Evolutionary conservation across 1,140 invertebrate genomes (phyloP).

Genomic region (Mizuhopecten yessoensis): DNA sequence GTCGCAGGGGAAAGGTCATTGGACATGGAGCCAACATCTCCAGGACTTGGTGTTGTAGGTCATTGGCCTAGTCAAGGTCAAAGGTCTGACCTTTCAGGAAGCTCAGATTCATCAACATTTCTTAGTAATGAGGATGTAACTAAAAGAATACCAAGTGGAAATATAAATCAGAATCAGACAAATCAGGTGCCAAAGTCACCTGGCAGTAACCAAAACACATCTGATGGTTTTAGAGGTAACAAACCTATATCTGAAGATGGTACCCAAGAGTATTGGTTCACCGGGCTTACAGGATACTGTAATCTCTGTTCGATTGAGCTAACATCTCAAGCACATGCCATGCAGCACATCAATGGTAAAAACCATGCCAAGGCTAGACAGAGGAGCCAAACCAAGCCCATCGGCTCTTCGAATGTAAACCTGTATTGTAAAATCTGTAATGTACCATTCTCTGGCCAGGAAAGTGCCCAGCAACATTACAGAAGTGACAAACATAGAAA

Average conservation of each 20-base stretch:
- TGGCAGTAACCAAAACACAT: neutral
- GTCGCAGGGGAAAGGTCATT: neutral
- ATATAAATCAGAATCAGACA: neutral
- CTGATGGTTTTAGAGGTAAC: too few species aligned
- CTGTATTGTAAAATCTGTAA: slow-evolving; percentile 72
- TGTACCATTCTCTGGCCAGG: slow-evolving; percentile 71
- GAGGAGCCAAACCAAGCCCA: neutral
- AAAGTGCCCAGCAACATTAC: slow-evolving; percentile 73
- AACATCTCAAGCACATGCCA: slow-evolving; percentile 65
- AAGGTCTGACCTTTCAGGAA: neutral
- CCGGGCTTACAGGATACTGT: slow-evolving; percentile 56
- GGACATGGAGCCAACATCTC: neutral
- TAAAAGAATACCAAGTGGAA: neutral
- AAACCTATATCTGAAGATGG: neutral
- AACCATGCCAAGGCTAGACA: slow-evolving; percentile 63
- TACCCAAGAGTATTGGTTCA: neutral
- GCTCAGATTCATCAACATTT: neutral
- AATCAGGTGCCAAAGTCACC: neutral
- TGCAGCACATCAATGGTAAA: slow-evolving; percentile 67
- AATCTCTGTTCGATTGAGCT: slow-evolving; percentile 66
- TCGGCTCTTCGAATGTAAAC: slow-evolving; percentile 45
- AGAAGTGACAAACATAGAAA: slow-evolving; percentile 71
- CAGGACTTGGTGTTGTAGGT: neutral
- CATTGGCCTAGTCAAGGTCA: neutral
- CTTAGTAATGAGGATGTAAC: too few species aligned